These are phyloP conservation scores for Lanius ludovicianus DNA, from an alignment of 2,113 vertebrate genomes.

Conservation along the genomic window DNA sequence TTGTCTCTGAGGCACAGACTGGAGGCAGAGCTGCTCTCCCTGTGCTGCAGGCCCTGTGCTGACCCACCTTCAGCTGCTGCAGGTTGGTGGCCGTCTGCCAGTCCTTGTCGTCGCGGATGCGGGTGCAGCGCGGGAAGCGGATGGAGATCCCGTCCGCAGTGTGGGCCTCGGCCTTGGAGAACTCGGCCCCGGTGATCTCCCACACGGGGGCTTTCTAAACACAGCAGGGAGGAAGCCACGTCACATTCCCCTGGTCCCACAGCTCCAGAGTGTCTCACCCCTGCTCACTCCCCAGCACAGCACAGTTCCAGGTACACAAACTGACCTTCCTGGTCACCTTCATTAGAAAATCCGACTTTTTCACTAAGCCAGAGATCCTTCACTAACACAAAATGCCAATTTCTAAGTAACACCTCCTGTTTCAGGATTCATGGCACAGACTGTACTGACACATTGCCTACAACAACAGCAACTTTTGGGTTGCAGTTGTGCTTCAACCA, in stretches of 20 bases:
- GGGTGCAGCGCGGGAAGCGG: slow-evolving; percentile 95
- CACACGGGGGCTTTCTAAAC: slow-evolving; percentile 89
- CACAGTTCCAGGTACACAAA: accelerated
- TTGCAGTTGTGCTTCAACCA: not conserved
- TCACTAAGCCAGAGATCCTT: not conserved
- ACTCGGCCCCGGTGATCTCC: slow-evolving; percentile 98
- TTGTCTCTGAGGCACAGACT: accelerated
- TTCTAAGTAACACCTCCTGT: not conserved
- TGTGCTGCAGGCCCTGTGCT: accelerated
- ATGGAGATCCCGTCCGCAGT: slow-evolving; percentile 97
- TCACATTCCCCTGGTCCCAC: not conserved
- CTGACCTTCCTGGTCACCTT: not conserved
- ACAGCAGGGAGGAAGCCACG: not conserved
- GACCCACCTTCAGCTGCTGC: slow-evolving; percentile 86
- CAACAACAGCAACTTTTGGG: not conserved
- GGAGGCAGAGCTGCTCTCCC: not conserved
- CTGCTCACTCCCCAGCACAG: accelerated
- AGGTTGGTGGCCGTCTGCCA: slow-evolving; percentile 93
- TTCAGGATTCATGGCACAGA: not conserved
- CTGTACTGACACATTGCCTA: not conserved
- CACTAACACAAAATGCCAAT: not conserved
- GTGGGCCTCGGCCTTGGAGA: slow-evolving; percentile 94
- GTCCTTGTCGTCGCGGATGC: slow-evolving; percentile 95
- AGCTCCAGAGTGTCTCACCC: accelerated
- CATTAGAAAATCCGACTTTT: accelerated